Base-by-base conservation (phyloP, 2,888 invertebrate genomes). In the Ectropis crepuscularia region DNA sequence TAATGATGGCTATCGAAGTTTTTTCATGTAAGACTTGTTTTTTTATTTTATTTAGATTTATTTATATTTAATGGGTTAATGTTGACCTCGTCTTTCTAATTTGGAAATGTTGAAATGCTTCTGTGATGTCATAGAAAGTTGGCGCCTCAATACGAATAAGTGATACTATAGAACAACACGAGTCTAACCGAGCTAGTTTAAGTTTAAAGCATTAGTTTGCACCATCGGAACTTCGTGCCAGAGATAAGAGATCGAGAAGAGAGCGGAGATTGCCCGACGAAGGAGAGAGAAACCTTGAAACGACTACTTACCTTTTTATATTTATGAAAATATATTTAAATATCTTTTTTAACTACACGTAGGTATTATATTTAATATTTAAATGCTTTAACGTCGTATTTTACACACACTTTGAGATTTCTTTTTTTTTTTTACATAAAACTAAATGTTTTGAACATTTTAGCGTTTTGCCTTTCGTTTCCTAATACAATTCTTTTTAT, bases 191-290 rank as follows among this genome's bases (percentile, higher is more conserved):
- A 61, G 71, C 37, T 57, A 63, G 38, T 48, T 53, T 42, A 46
- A 50, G 70, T 57, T 79, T 80, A 81, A 79, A 81, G 80, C 80
- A 79, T 80, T 67, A 71, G 75, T 81, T 74, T 76, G 83, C 82
- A 84, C 83, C 83, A 81, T 82, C 67, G 71, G 75, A 68, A 71
- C 65, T 66, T 62, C 68, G 28, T 28, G 75, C 72, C 67, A 69
- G 48, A 69, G 49, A 61, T 50, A 55, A 63, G 53, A 60, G 37
- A 43, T 16, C 11, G 45, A 51, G 61, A 62, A 78, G 75, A 79
- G 78, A 76, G 74, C 71, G 57, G 5, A 49, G 58, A 58, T 28
- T 39, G 49, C 28, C 53, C 48, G 12, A 53, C 12, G 37, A 39
- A 38, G 53, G 47, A 63, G 58, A 58, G 53, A 58, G 6, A 47